Evolutionary conservation across 35 echinoderm and acorn worm species (phyloP).

Genomic region (Anneissia japonica): DNA sequence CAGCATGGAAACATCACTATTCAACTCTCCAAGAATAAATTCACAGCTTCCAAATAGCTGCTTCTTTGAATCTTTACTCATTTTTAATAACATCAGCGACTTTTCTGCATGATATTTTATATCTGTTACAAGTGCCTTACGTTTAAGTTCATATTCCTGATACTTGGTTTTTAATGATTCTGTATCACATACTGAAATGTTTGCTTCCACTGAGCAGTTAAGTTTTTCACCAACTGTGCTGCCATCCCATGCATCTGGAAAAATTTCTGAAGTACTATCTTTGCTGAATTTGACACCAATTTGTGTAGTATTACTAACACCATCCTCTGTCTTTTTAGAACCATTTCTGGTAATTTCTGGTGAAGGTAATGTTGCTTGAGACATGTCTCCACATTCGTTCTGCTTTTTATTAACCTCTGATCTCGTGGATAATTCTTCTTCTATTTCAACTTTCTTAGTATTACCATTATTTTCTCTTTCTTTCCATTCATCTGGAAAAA

Average conservation of each 20-base stretch:
- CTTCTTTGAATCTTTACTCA: background rate
- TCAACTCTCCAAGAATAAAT: background rate
- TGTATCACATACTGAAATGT: background rate
- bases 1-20: constrained; percentile 16
- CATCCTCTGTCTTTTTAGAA: no score
- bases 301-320: no score
- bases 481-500: no score
- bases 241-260: background rate
- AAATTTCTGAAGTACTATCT: background rate
- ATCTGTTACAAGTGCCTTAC: background rate
- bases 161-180: background rate
- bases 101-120: background rate
- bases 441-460: no score
- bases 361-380: no score
- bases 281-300: no score
- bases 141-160: background rate
- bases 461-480: no score
- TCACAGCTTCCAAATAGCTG: background rate
- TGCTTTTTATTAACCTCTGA: no score
- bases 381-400: no score
- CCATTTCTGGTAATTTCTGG: no score
- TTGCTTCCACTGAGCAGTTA: background rate
- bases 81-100: background rate
- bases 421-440: no score
- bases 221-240: background rate